Evolutionary conservation across 2,888 invertebrate genomes (phyloP), one percentile per base, ranked within the genome.

Genomic region (Andrena haemorrhoa): DNA sequence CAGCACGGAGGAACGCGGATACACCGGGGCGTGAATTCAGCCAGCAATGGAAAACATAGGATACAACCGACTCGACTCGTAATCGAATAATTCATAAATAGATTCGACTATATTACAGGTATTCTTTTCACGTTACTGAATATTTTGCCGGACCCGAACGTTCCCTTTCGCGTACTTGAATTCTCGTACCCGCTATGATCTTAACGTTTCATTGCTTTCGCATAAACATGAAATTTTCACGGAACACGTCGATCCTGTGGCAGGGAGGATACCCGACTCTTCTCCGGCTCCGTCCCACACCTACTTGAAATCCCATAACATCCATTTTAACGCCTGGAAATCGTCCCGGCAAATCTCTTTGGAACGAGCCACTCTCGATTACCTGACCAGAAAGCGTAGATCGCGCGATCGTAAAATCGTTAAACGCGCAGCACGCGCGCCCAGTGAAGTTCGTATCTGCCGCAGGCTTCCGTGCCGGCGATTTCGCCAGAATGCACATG

Each of bases 331-430:
- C 41, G 7, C 20, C 20, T 31, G 23, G 31, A 63, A 53, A 41
- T 23, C 10, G 65, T 8, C 47, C 26, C 41, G 12, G 31, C 31
- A 10, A n/a, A 23, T 20, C 33, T 3, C 12, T 26, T 47, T 35
- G 31, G 77, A 56, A 41, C 29, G 26, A 51, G 29, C 33, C 29
- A 10, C 20, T 58, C 10, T 10, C 23, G 60, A 53, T 49, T 56
- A 20, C 16, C 53, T n/a, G 20, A 2, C 7, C 56, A 6, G 31
- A 35, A 51, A 69, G 49, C 20, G 33, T n/a, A n/a, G 31, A 64
- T 69, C 69, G 7, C 1, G 16, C 49, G 31, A 78, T 64, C 35
- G 79, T 35, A 20, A 47, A 77, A 69, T 64, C 56, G 78, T 49
- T 60, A 49, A 70, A 49, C 16, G n/a, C 33, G 41, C 29, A 16